These are phyloP conservation scores for Oegoconia quadripuncta DNA, from an alignment of 2,888 invertebrate genomes.

Conservation along the genomic window DNA sequence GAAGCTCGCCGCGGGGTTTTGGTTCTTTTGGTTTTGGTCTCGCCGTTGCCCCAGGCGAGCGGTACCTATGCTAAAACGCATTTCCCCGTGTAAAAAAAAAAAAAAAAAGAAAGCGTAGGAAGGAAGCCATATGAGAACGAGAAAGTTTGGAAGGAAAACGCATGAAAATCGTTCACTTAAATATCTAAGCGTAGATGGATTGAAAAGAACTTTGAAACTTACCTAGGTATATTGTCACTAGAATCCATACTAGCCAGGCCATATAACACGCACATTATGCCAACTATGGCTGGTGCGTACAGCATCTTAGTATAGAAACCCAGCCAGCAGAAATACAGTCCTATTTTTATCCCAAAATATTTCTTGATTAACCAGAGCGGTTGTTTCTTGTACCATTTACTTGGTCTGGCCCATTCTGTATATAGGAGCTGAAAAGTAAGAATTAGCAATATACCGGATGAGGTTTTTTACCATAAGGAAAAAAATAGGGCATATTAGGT, in stretches of 20 bases:
- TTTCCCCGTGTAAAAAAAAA: no score
- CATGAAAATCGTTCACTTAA: no score
- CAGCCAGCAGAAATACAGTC: constrained; percentile 94
- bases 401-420: constrained; percentile 94
- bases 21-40: no score
- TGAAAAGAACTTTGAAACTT: constrained; percentile 13
- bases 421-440: constrained; percentile 89
- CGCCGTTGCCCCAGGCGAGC: no score
- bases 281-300: constrained; percentile 91
- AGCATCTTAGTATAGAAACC: constrained; percentile 96
- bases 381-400: constrained; percentile 94
- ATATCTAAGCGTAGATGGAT: not conserved
- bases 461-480: not conserved
- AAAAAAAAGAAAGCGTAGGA: no score
- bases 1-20: no score
- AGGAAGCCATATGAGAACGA: no score
- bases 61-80: no score
- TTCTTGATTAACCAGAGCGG: constrained; percentile 92
- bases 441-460: not conserved
- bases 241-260: constrained; percentile 91
- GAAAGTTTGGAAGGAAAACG: no score
- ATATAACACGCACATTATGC: constrained; percentile 91
- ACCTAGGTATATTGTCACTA: constrained; percentile 89
- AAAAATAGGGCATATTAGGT: not conserved
- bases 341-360: constrained; percentile 96